phyloP scores from a whole-genome alignment of 1,140 invertebrate genomes.

The Camponotus floridanus region DNA sequence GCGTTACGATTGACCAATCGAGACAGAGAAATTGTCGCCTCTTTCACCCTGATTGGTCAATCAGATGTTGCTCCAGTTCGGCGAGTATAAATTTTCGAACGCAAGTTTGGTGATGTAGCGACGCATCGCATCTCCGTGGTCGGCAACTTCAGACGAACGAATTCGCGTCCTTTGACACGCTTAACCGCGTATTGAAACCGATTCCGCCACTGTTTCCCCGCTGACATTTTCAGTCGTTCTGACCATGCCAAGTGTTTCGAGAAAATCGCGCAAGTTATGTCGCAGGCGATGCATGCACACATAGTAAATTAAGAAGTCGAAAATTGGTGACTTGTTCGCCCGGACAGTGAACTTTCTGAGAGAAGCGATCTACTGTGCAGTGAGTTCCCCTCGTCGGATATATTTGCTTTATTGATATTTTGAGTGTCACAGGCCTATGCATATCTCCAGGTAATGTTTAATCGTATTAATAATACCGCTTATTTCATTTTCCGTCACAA shows the following conservation, averaged over 20 bases:
- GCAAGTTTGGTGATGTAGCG: too few species aligned
- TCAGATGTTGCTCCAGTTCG: too few species aligned
- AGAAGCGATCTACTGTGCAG: conserved; percentile 70
- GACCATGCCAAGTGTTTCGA: conserved; percentile 78
- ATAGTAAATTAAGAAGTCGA: conserved; percentile 65
- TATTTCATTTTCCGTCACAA: background rate
- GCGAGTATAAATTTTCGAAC: too few species aligned
- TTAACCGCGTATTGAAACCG: conserved; percentile 78
- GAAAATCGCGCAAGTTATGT: conserved; percentile 71
- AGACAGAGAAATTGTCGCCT: too few species aligned
- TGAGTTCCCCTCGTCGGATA: conserved; percentile 72
- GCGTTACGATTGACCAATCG: too few species aligned
- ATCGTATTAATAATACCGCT: background rate
- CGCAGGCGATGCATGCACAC: conserved; percentile 71
- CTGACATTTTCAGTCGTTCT: conserved; percentile 65
- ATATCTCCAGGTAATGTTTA: conserved; percentile 82
- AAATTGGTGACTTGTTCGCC: conserved; percentile 46
- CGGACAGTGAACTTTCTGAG: conserved; percentile 42
- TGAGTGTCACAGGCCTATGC: conserved; percentile 83
- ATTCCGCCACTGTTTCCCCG: conserved; percentile 69
- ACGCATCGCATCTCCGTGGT: conserved; percentile 13
- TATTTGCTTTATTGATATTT: conserved; percentile 84
- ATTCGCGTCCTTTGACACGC: conserved; percentile 83
- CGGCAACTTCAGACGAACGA: conserved; percentile 71
- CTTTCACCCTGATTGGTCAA: too few species aligned